Base-by-base conservation (phyloP, 2,888 invertebrate species). In the Catocala nupta region DNA sequence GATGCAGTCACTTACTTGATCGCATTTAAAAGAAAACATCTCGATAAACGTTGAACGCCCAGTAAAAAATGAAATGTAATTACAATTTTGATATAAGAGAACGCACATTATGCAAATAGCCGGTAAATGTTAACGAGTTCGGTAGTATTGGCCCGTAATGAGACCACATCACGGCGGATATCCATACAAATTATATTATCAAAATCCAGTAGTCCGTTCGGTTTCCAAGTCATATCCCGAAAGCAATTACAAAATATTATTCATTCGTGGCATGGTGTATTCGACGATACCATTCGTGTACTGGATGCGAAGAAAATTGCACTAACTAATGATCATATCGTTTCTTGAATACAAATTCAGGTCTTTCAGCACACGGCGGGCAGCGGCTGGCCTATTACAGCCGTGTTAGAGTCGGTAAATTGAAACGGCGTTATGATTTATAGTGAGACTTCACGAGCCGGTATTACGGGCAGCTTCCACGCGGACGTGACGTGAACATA, bases 391-490 rank as follows among this genome's bases (percentile, higher is more conserved):
- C 88, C 88, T 90, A 86, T 88, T 87, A 87, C 82, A 82, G 83
- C 80, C 84, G 84, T 89, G 89, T 90, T 90, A 85, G 83, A 85
- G 83, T 87, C 82, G 83, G 88, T 87, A 91, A 92, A 93, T 93
- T 93, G 93, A 93, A 92, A 91, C 82, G 85, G 90, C 86, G 85
- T 85, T 90, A 91, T 92, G 93, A 93, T 93, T 92, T 93, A 93
- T 92, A 84, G 89, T 77, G 75, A 84, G 89, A 84, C 87, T 91
- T 88, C 90, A 89, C 88, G 88, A 88, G 85, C 85, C 81, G 81
- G 87, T 87, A 91, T 89, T 90, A 90, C 84, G 85, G 84, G 81
- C 88, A 88, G 90, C 88, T 88, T 87, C 84, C 83, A 81, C 74
- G 73, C 78, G 84, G 73, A 91, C 92, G 91, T 93, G 91, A 90